Conservation (phyloP, 2,797 vertebrate genomes). For the Scyliorhinus canicula region DNA sequence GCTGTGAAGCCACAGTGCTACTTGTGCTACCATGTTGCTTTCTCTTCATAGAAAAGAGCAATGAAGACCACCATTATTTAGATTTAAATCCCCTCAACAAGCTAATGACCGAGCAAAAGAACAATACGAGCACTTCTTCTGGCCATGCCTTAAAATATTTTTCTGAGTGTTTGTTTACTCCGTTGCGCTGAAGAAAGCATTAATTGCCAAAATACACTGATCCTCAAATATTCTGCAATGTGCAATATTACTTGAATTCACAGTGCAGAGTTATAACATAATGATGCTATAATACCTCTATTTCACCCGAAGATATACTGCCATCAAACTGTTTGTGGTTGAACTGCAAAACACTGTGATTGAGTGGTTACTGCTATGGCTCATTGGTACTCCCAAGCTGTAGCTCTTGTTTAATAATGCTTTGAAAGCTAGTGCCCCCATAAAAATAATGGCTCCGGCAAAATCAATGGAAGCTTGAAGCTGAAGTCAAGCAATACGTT, state of each 20-base stretch:
- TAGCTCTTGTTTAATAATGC: background rate
- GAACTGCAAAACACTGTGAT: background rate
- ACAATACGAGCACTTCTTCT: background rate
- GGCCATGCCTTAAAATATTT: background rate
- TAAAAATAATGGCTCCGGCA: background rate
- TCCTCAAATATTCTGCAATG: background rate
- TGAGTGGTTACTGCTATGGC: background rate
- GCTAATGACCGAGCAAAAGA: background rate
- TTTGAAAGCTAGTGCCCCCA: background rate
- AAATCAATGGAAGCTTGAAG: background rate
- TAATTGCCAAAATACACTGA: constrained; percentile 8
- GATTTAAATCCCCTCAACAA: background rate
- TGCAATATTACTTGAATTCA: background rate
- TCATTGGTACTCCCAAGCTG: background rate
- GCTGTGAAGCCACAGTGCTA: no score
- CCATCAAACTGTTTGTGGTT: background rate
- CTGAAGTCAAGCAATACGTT: background rate
- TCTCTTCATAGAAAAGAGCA: background rate
- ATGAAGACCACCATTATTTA: background rate
- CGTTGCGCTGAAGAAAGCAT: background rate
- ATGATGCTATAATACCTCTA: background rate
- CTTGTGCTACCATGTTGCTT: no score
- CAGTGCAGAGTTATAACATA: background rate
- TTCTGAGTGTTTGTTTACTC: background rate
- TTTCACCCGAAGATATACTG: background rate